phyloP scores from a whole-genome alignment of 2,113 vertebrate species.

The Hemiprocne comata region DNA sequence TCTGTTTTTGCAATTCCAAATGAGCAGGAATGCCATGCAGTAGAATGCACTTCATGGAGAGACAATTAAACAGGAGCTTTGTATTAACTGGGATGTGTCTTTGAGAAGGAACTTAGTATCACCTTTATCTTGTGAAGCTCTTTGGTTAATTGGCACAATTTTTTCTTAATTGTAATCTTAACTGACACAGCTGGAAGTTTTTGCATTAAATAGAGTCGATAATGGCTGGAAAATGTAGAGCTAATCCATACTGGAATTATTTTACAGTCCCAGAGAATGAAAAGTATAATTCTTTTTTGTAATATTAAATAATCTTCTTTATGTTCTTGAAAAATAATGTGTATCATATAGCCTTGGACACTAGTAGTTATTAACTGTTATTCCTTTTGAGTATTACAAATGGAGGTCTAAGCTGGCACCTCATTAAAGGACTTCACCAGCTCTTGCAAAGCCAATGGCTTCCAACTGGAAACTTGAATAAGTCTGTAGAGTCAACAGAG shows the following conservation, averaged over 20 bases:
- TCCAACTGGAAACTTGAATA: slow-evolving; percentile 12
- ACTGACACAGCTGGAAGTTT: not conserved
- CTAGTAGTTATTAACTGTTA: not conserved
- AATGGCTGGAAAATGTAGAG: not conserved
- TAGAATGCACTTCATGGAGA: not conserved
- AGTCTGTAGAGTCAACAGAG: not conserved
- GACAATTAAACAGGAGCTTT: not conserved
- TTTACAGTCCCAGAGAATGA: not conserved
- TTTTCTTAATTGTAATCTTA: not conserved
- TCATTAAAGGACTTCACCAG: not conserved
- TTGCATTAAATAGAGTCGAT: not conserved
- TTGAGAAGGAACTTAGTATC: not conserved
- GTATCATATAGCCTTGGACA: not conserved
- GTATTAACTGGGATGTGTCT: not conserved
- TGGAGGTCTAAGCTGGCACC: not conserved
- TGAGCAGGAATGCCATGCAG: not conserved
- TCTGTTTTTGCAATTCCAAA: not conserved
- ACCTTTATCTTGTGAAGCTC: not conserved
- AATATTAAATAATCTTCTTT: not conserved
- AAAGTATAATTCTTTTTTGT: not conserved
- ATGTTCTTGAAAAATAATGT: not conserved
- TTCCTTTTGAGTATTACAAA: not conserved
- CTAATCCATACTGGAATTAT: not conserved
- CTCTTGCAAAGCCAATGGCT: not conserved
- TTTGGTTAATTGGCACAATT: not conserved